Conservation (phyloP, 2,888 invertebrate genomes). For the Folsomia manolachei region DNA sequence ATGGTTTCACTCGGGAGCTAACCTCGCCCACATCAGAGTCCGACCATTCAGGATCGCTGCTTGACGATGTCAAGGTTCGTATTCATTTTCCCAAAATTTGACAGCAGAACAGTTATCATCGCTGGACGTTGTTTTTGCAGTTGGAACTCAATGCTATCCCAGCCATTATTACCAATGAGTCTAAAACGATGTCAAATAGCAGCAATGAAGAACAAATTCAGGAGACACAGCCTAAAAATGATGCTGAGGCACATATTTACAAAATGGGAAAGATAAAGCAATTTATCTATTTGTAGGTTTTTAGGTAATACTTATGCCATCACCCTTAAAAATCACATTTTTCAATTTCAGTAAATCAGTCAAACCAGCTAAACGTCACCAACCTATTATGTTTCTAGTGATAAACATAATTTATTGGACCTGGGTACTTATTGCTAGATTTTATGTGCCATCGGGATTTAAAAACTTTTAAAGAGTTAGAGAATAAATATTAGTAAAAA, state of each 20-base stretch:
- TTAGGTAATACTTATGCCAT: no score
- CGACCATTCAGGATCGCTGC: not conserved
- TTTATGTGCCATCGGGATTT: not conserved
- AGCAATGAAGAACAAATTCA: not conserved
- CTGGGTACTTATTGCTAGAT: constrained; percentile 4
- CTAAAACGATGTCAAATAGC: not conserved
- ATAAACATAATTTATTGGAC: constrained; percentile 27
- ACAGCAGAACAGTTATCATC: not conserved
- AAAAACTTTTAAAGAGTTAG: not conserved
- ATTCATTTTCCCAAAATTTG: no score
- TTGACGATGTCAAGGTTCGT: not conserved
- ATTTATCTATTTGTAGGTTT: constrained; percentile 25
- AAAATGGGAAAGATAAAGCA: constrained; percentile 15
- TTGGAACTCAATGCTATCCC: constrained; percentile 1
- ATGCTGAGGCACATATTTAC: constrained; percentile 11
- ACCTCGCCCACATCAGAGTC: not conserved
- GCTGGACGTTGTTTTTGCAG: constrained; percentile 1
- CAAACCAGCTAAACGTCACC: constrained; percentile 25
- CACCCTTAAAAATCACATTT: not conserved
- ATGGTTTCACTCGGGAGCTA: not conserved
- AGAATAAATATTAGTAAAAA: not conserved
- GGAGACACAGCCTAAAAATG: not conserved
- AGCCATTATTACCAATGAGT: not conserved
- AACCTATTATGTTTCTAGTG: constrained; percentile 15
- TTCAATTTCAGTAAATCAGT: constrained; percentile 9